These are phyloP conservation scores for Beris morrisii DNA, from an alignment of 2,888 invertebrate genomes.

Conservation along the genomic window DNA sequence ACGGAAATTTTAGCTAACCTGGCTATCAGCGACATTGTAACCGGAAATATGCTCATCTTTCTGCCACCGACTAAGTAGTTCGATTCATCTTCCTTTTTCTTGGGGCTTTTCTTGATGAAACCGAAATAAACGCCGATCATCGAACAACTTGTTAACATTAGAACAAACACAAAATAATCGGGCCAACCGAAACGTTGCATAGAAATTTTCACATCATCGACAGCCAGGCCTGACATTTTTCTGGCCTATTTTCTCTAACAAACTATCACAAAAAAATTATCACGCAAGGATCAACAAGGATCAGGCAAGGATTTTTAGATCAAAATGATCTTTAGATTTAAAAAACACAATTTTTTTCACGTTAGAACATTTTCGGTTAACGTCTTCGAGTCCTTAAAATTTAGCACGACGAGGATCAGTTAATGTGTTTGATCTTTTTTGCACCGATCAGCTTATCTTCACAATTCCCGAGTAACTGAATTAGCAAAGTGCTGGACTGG, in stretches of 20 bases:
- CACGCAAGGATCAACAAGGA: background rate
- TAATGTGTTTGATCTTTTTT: too few relatives aligned
- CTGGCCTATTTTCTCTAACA: background rate
- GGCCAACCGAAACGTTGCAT: constrained; percentile 70
- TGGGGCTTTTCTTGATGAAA: constrained; percentile 63
- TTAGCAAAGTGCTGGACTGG: background rate
- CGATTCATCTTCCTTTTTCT: constrained; percentile 54
- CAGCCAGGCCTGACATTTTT: constrained; percentile 43
- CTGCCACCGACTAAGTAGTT: constrained; percentile 70
- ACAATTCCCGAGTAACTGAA: constrained; percentile 12
- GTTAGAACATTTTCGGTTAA: background rate
- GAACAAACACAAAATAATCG: constrained; percentile 77
- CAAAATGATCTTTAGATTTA: background rate
- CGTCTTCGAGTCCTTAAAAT: background rate
- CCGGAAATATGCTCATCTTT: constrained; percentile 68
- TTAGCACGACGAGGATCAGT: background rate
- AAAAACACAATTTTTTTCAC: background rate
- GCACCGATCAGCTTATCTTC: background rate
- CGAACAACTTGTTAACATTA: constrained; percentile 76
- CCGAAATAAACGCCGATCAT: constrained; percentile 83
- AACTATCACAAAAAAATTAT: background rate
- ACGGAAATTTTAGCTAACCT: constrained; percentile 54
- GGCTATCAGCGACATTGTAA: constrained; percentile 72
- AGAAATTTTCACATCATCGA: constrained; percentile 54
- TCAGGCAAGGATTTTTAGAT: background rate